Percentiles rank a stretch among this genome's conserved stretches.
These are phyloP conservation scores for Geophilus truncorum DNA, from an alignment of 2,888 invertebrate species.

Conservation along the genomic window DNA sequence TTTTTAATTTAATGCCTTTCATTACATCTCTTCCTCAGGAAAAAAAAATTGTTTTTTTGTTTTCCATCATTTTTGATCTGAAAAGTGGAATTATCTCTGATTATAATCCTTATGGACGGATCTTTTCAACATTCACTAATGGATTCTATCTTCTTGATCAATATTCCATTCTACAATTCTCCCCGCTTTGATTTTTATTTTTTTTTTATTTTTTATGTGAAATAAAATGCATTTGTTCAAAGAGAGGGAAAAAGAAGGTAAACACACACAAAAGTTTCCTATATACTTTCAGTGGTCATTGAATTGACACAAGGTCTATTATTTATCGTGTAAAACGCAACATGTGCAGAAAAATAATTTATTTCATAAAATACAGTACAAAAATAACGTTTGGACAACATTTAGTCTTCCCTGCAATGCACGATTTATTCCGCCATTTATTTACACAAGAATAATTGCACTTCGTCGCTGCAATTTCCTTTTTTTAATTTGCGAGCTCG, in stretches of 20 bases:
- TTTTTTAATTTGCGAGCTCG: neutral
- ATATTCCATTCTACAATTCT: neutral
- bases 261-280: neutral
- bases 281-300: neutral
- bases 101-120: neutral
- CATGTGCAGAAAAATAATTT: neutral
- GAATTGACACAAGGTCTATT: neutral
- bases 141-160: constrained; percentile 8
- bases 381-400: neutral
- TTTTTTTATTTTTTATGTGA: neutral
- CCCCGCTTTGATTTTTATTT: neutral
- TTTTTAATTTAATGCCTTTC: neutral
- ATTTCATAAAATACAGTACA: neutral
- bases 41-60: neutral
- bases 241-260: neutral
- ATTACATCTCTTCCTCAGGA: too few species aligned
- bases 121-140: neutral
- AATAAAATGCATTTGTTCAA: neutral
- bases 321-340: neutral
- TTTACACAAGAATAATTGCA: neutral
- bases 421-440: neutral
- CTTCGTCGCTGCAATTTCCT: neutral
- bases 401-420: neutral
- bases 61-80: neutral
- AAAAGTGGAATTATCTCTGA: neutral